These are phyloP conservation scores for Drosophila watanabei DNA, from an alignment of 1,140 invertebrate species.

Conservation along the genomic window DNA sequence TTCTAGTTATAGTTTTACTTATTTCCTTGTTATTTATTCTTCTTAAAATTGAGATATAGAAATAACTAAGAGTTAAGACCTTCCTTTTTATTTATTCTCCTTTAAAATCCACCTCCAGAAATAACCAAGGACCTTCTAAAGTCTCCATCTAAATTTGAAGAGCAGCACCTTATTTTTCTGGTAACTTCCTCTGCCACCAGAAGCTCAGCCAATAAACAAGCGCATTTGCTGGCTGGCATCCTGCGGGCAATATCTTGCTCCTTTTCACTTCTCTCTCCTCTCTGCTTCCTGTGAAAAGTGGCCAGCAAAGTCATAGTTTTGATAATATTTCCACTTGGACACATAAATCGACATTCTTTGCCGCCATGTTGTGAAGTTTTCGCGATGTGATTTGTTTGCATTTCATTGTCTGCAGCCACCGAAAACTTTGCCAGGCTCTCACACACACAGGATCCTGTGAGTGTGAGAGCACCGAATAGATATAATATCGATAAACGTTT, in stretches of 20 bases:
- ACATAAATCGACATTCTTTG: conserved; percentile 75
- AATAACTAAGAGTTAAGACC: neutral
- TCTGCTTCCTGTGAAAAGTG: neutral
- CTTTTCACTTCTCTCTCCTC: neutral
- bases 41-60: too few species aligned
- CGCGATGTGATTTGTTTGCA: conserved; percentile 76
- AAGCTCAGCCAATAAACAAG: conserved; percentile 63
- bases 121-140: neutral
- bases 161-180: conserved; percentile 18
- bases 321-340: conserved; percentile 76
- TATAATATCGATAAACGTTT: conserved; percentile 83
- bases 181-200: conserved; percentile 9
- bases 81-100: neutral
- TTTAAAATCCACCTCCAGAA: too few species aligned
- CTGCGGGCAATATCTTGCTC: conserved; percentile 21
- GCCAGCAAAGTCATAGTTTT: conserved; percentile 43
- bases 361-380: conserved; percentile 68
- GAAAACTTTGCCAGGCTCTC: conserved; percentile 38
- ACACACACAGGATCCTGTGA: neutral
- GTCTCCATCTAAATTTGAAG: neutral
- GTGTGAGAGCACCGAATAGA: conserved; percentile 41
- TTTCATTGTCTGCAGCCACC: conserved; percentile 74
- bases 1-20: too few species aligned
- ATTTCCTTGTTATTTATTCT: neutral
- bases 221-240: conserved; percentile 45